A percentile compares a stretch with the other conserved stretches of the same genome.
Conservation (phyloP, 2,888 invertebrate species). For the Dorcus parallelipipedus region DNA sequence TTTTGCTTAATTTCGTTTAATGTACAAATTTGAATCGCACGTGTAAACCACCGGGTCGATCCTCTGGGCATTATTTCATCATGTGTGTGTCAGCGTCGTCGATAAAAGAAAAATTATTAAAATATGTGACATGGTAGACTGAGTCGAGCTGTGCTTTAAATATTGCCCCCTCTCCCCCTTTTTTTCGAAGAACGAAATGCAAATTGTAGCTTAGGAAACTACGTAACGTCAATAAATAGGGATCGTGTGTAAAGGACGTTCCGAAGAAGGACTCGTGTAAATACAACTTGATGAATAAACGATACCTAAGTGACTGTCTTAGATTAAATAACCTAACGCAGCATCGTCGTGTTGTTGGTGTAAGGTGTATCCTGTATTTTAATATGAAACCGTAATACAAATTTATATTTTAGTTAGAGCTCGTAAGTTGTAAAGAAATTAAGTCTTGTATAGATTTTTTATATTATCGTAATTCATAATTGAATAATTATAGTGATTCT, state of each 20-base stretch:
- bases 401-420: constrained; percentile 18
- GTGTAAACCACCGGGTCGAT: too few species aligned
- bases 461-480: constrained; percentile 14
- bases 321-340: neutral
- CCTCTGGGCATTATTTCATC: too few species aligned
- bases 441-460: constrained; percentile 21
- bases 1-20: too few species aligned
- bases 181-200: too few species aligned
- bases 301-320: neutral
- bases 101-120: too few species aligned
- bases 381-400: constrained; percentile 15
- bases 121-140: too few species aligned
- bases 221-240: constrained; percentile 11
- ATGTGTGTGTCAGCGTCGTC: too few species aligned
- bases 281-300: neutral
- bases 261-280: neutral
- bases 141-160: too few species aligned
- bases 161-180: too few species aligned
- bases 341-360: neutral
- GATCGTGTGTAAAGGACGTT: too few species aligned
- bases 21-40: too few species aligned
- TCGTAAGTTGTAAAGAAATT: constrained; percentile 13
- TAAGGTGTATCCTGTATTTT: constrained; percentile 16
- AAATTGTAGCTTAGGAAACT: neutral
- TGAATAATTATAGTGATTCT: constrained; percentile 18